phyloP scores from a whole-genome alignment of 2,113 vertebrate species.

The Anarhynchus alexandrinus region DNA sequence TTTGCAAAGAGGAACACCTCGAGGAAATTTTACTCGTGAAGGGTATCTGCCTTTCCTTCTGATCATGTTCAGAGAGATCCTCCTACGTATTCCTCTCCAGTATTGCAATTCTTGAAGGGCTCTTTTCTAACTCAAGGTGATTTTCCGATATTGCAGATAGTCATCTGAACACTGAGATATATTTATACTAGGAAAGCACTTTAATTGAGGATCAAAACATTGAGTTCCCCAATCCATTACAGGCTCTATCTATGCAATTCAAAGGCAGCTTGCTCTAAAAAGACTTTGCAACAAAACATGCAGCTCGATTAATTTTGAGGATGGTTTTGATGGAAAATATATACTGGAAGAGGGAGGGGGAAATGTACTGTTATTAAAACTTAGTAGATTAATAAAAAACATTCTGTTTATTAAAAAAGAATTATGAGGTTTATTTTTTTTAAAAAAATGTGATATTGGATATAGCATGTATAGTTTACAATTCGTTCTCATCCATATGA shows the following conservation, averaged over 20 bases:
- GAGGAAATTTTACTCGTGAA: not conserved
- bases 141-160: not conserved
- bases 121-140: not conserved
- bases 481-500: slow-evolving; percentile 6
- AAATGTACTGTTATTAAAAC: not conserved
- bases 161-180: not conserved
- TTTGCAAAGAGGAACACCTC: not conserved
- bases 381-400: not conserved
- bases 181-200: not conserved
- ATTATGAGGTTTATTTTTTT: not conserved
- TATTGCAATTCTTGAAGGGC: not conserved
- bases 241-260: not conserved
- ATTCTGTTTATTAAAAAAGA: slow-evolving; percentile 39
- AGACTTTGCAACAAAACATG: not conserved
- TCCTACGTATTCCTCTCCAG: not conserved
- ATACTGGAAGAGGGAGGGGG: not conserved
- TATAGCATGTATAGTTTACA: not conserved
- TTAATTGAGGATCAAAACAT: not conserved
- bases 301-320: not conserved
- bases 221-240: not conserved
- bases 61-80: not conserved
- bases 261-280: not conserved
- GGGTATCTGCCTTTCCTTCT: not conserved
- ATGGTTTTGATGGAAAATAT: not conserved
- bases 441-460: not conserved